Evolutionary conservation across 2,888 invertebrate species (phyloP).

Genomic region (Nineta flava): DNA sequence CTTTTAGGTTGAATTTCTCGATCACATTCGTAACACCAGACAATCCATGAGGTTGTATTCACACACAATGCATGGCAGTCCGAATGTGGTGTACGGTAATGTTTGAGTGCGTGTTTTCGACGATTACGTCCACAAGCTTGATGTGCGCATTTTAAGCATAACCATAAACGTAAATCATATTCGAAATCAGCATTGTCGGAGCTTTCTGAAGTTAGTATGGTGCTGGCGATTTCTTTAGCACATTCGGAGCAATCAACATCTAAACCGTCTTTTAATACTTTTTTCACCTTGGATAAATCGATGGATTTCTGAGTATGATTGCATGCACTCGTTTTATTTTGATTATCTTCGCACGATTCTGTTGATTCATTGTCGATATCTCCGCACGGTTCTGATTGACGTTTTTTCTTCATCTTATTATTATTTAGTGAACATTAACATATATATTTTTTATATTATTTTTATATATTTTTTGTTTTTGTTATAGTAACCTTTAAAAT

Average conservation of each 20-base stretch:
- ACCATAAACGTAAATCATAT: slow-evolving; percentile 43
- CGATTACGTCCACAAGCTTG: slow-evolving; percentile 55
- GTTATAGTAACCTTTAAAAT: too few species aligned
- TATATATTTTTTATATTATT: too few species aligned
- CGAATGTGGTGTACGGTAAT: slow-evolving; percentile 57
- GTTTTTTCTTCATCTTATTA: slow-evolving; percentile 53
- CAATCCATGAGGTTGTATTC: slow-evolving; percentile 51
- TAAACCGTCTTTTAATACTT: slow-evolving; percentile 36
- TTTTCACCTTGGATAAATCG: slow-evolving; percentile 42
- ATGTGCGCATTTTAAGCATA: slow-evolving; percentile 69
- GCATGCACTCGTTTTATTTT: slow-evolving; percentile 37
- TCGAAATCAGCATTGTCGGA: slow-evolving; percentile 23
- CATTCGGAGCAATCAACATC: slow-evolving; percentile 41
- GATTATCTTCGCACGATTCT: slow-evolving; percentile 52
- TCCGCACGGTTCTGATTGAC: slow-evolving; percentile 47
- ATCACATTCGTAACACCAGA: slow-evolving; percentile 71
- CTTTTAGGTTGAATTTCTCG: slow-evolving; percentile 43
- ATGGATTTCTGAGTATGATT: slow-evolving; percentile 54
- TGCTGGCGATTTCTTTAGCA: slow-evolving; percentile 30
- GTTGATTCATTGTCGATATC: slow-evolving; percentile 48
- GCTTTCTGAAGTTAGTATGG: background rate
- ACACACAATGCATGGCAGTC: slow-evolving; percentile 59
- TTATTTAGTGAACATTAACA: too few species aligned
- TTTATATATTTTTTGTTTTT: too few species aligned
- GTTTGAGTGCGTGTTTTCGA: slow-evolving; percentile 55